These are phyloP conservation scores for Emmelina monodactyla DNA, from an alignment of 2,888 invertebrate species.

Conservation along the genomic window DNA sequence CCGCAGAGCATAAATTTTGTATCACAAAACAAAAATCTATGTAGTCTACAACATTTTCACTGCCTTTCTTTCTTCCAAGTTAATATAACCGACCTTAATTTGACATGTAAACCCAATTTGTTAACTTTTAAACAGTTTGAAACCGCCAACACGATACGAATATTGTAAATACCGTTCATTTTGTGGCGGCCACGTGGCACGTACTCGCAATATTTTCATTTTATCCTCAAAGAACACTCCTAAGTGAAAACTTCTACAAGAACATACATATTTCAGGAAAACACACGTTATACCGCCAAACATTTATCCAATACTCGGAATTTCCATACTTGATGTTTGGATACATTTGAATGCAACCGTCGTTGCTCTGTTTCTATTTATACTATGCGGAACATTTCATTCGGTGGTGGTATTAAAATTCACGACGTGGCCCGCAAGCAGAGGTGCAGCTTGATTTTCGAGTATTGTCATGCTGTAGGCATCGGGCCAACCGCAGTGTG, in stretches of 20 bases:
- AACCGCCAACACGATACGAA: too few relatives aligned
- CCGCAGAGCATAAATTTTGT: too few relatives aligned
- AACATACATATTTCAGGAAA: background rate
- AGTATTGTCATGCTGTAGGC: background rate
- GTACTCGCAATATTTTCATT: too few relatives aligned
- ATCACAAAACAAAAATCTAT: too few relatives aligned
- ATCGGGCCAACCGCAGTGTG: background rate
- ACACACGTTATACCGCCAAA: background rate
- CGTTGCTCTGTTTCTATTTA: constrained; percentile 1
- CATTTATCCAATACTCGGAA: background rate
- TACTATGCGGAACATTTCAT: background rate
- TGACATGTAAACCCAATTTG: too few relatives aligned
- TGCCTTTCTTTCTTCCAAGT: too few relatives aligned
- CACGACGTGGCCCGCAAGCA: background rate
- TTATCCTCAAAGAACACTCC: too few relatives aligned
- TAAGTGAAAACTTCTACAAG: background rate
- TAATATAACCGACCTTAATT: too few relatives aligned
- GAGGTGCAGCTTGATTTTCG: constrained; percentile 2
- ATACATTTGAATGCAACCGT: background rate
- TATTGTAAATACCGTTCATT: too few relatives aligned
- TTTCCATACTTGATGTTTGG: background rate
- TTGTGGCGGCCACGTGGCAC: too few relatives aligned
- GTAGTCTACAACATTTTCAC: too few relatives aligned
- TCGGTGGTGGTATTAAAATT: background rate
- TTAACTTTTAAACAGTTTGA: too few relatives aligned